Evolutionary conservation across 2,888 invertebrate species (phyloP).

Genomic region (Xylota sylvarum): DNA sequence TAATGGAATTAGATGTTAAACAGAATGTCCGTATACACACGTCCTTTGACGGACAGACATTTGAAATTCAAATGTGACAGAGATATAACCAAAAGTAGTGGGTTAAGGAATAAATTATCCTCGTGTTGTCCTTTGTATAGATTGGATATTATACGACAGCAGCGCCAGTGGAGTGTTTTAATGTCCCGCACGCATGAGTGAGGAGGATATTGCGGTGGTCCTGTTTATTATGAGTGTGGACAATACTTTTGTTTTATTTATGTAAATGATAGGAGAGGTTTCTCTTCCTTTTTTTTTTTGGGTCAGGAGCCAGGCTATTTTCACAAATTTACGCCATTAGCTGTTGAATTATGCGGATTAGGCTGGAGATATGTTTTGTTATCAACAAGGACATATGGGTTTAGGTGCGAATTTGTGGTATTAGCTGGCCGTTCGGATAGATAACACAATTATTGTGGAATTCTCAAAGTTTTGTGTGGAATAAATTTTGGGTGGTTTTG

Average conservation of each 20-base stretch:
- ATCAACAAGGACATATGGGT: slow-evolving; percentile 51
- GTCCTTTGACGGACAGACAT: slow-evolving; percentile 55
- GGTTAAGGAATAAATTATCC: slow-evolving; percentile 69
- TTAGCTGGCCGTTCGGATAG: slow-evolving; percentile 20
- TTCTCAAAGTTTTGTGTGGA: slow-evolving; percentile 7
- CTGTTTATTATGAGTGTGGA: slow-evolving; percentile 43
- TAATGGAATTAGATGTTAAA: slow-evolving; percentile 67
- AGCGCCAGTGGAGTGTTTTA: slow-evolving; percentile 54
- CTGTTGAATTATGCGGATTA: slow-evolving; percentile 62
- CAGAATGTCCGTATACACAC: slow-evolving; percentile 57
- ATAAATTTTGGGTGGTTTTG: slow-evolving; percentile 1
- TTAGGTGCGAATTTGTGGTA: slow-evolving; percentile 22
- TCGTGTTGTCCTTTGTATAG: slow-evolving; percentile 63
- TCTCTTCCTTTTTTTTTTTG: slow-evolving; percentile 8
- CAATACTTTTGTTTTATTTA: slow-evolving; percentile 61
- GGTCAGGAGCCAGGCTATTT: slow-evolving; percentile 26
- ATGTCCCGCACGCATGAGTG: slow-evolving; percentile 41
- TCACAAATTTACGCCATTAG: slow-evolving; percentile 63
- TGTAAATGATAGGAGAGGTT: slow-evolving; percentile 40
- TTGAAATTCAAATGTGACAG: slow-evolving; percentile 72
- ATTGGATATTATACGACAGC: slow-evolving; percentile 45
- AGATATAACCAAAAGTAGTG: slow-evolving; percentile 60
- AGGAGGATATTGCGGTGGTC: slow-evolving; percentile 37
- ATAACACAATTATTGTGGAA: slow-evolving; percentile 6
- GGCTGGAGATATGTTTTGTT: slow-evolving; percentile 38